phyloP scores from a whole-genome alignment of 2,113 vertebrate genomes.

The Tenrec ecaudatus region DNA sequence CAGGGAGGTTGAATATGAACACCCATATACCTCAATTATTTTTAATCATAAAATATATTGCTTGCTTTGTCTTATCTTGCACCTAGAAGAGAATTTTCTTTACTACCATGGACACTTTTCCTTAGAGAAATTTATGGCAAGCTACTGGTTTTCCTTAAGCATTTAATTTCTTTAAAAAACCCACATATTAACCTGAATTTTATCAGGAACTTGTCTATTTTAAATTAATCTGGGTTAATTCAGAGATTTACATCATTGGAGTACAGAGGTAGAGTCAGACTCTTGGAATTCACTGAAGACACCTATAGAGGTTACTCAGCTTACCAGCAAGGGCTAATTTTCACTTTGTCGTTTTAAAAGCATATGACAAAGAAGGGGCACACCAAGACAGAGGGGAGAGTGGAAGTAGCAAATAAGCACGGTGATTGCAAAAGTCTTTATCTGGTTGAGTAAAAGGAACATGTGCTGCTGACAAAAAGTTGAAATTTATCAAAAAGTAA shows the following conservation, averaged over 20 bases:
- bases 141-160: neutral
- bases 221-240: slow-evolving; percentile 31
- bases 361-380: neutral
- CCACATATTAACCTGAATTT: no score
- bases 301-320: slow-evolving; percentile 18
- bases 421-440: slow-evolving; percentile 15
- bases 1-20: slow-evolving; percentile 1
- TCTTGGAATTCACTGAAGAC: slow-evolving; percentile 10
- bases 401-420: slow-evolving; percentile 21
- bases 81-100: slow-evolving; percentile 15
- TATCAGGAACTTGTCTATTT: no score
- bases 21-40: neutral
- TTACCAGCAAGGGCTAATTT: slow-evolving; percentile 42
- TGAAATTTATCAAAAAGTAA: neutral
- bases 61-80: slow-evolving; percentile 6
- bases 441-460: slow-evolving; percentile 8
- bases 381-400: neutral
- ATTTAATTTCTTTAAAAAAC: no score
- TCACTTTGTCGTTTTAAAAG: slow-evolving; percentile 31
- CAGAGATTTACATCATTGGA: neutral
- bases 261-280: slow-evolving; percentile 11
- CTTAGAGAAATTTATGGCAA: slow-evolving; percentile 4
- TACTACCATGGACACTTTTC: neutral
- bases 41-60: neutral
- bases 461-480: neutral